These are phyloP conservation scores for Mesocentrotus franciscanus DNA, from an alignment of 53 echinoderm and acorn worm genomes.

Conservation along the genomic window DNA sequence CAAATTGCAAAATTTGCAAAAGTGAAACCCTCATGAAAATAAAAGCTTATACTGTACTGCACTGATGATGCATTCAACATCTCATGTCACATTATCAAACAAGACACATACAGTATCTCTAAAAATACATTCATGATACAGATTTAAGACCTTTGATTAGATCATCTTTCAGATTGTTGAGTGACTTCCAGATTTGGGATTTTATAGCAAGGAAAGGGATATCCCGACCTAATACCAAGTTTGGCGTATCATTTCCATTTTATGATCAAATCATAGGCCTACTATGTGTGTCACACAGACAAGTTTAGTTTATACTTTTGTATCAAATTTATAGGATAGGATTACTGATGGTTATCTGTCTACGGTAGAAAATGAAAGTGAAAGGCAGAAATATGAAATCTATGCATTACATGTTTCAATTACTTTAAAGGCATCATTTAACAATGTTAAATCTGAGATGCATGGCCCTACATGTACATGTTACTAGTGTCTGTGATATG, in stretches of 20 bases:
- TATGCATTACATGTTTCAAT: background rate
- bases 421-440: too few species aligned
- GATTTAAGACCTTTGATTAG: background rate
- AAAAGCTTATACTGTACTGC: too few species aligned
- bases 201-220: background rate
- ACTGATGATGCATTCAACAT: too few species aligned
- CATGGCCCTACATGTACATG: too few species aligned
- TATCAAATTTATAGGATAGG: background rate
- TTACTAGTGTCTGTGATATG: too few species aligned
- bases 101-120: background rate
- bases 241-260: constrained; percentile 22
- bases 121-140: background rate
- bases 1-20: too few species aligned
- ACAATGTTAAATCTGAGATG: too few species aligned
- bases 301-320: background rate
- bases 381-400: background rate
- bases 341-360: constrained; percentile 1
- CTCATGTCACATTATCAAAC: background rate
- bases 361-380: background rate
- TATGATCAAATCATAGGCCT: background rate
- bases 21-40: too few species aligned
- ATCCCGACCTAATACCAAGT: background rate
- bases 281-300: background rate
- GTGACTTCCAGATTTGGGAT: background rate
- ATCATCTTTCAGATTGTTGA: background rate